Percentiles rank a stretch among this genome's conserved stretches.
Evolutionary conservation across 2,888 invertebrate species (phyloP).

Genomic region (Amiota communis): DNA sequence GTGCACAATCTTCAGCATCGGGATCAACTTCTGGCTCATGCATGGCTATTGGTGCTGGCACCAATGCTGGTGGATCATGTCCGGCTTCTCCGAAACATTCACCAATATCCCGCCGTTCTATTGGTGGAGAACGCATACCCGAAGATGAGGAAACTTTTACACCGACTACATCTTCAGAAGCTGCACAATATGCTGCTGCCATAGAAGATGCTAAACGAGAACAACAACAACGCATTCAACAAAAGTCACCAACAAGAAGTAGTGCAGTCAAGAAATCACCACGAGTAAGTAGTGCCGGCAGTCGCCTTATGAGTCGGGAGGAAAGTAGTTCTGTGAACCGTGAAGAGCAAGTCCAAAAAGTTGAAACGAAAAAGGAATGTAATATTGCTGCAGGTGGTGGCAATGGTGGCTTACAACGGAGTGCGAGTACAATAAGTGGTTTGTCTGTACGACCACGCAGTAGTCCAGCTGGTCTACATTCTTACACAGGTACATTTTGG

Average conservation of each 20-base stretch:
- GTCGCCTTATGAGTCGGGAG: constrained; percentile 39
- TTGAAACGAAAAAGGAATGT: constrained; percentile 29
- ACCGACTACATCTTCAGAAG: constrained; percentile 61
- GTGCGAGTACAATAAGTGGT: constrained; percentile 72
- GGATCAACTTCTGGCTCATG: constrained; percentile 33
- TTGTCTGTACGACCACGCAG: constrained; percentile 79
- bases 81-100: constrained; percentile 73
- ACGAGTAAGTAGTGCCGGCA: constrained; percentile 59
- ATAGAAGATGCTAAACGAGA: constrained; percentile 59
- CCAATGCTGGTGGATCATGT: constrained; percentile 55
- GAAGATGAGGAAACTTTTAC: constrained; percentile 67
- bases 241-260: constrained; percentile 50
- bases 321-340: background rate
- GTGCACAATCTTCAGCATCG: constrained; percentile 59
- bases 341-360: background rate
- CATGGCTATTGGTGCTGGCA: constrained; percentile 54
- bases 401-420: constrained; percentile 62
- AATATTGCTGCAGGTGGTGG: constrained; percentile 27
- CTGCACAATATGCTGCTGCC: constrained; percentile 68
- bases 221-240: constrained; percentile 48
- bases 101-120: constrained; percentile 68
- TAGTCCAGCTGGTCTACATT: constrained; percentile 85
- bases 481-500: constrained; percentile 78
- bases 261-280: constrained; percentile 29
- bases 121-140: constrained; percentile 69